These are phyloP conservation scores for Apogon talboti DNA, from an alignment of 2,797 vertebrate genomes.

Conservation along the genomic window DNA sequence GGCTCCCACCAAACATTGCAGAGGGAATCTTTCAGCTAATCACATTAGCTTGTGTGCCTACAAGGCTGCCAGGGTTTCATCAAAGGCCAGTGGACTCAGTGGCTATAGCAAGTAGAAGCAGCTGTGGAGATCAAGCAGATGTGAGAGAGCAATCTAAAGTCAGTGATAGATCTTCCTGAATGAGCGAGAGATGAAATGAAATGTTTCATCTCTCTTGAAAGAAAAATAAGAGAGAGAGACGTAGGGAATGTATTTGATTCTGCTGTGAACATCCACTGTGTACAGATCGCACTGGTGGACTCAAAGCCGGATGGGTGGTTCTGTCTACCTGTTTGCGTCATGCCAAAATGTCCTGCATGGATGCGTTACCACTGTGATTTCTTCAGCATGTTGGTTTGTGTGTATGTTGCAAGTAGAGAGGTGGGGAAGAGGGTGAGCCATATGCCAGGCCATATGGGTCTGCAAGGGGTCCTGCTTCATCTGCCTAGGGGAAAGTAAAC, in stretches of 20 bases:
- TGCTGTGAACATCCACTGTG: conserved; percentile 48
- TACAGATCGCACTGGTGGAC: conserved; percentile 40
- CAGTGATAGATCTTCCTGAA: conserved; percentile 61
- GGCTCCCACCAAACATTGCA: conserved; percentile 26
- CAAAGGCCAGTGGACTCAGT: conserved; percentile 53
- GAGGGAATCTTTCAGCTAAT: conserved; percentile 29
- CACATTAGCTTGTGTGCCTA: conserved; percentile 53
- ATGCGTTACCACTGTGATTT: conserved; percentile 36
- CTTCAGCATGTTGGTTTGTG: conserved; percentile 20
- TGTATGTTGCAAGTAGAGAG: conserved; percentile 23
- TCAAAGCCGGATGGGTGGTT: conserved; percentile 31
- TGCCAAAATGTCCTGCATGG: conserved; percentile 26
- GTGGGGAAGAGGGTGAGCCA: conserved; percentile 51
- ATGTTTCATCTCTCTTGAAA: conserved; percentile 59
- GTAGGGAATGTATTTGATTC: conserved; percentile 37
- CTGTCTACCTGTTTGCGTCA: conserved; percentile 62
- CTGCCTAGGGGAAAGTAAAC: conserved; percentile 72
- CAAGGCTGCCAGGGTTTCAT: conserved; percentile 57
- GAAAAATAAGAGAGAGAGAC: conserved; percentile 29
- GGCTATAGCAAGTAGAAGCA: conserved; percentile 46
- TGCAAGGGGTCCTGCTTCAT: conserved; percentile 65
- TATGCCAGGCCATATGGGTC: conserved; percentile 76
- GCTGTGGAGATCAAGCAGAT: conserved; percentile 51
- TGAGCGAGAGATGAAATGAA: conserved; percentile 66
- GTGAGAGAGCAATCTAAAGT: conserved; percentile 33